Percentiles rank a stretch among this genome's conserved stretches.
Evolutionary conservation across 2,888 invertebrate species (phyloP).

Genomic region (Drosophila incognita): DNA sequence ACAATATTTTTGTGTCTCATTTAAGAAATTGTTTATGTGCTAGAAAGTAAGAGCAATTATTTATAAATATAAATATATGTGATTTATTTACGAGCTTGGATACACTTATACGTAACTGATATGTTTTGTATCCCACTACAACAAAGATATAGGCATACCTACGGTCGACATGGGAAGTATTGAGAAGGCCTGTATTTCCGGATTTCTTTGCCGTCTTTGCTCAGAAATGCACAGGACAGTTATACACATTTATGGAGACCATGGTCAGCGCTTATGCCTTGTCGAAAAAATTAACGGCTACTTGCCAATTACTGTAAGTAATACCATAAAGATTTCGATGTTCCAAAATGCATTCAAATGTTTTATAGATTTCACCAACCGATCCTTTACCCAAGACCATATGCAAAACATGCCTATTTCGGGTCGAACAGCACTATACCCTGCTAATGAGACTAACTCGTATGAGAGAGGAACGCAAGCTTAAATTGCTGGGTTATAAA

Average conservation of each 20-base stretch:
- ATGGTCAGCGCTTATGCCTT: constrained; percentile 90
- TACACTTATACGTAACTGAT: neutral
- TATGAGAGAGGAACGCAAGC: constrained; percentile 75
- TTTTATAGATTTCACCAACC: constrained; percentile 87
- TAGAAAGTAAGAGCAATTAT: constrained; percentile 3
- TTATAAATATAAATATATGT: neutral
- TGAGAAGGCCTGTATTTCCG: constrained; percentile 91
- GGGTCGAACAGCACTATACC: constrained; percentile 87
- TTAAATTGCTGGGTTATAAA: constrained; percentile 54
- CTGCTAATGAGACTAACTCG: constrained; percentile 81
- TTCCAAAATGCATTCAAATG: neutral
- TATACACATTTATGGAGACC: constrained; percentile 92
- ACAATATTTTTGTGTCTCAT: constrained; percentile 16
- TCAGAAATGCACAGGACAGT: constrained; percentile 93
- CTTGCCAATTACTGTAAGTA: constrained; percentile 91
- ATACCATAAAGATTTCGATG: neutral
- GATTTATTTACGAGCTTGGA: neutral
- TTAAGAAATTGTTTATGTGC: constrained; percentile 10
- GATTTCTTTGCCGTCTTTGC: constrained; percentile 93
- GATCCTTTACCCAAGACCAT: constrained; percentile 90
- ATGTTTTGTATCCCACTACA: neutral
- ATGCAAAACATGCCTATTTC: constrained; percentile 87
- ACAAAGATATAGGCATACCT: constrained; percentile 13
- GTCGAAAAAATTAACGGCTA: constrained; percentile 93
- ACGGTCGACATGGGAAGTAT: constrained; percentile 90